phyloP scores from a whole-genome alignment of 2,113 vertebrate genomes.

The Caranx ignobilis region DNA sequence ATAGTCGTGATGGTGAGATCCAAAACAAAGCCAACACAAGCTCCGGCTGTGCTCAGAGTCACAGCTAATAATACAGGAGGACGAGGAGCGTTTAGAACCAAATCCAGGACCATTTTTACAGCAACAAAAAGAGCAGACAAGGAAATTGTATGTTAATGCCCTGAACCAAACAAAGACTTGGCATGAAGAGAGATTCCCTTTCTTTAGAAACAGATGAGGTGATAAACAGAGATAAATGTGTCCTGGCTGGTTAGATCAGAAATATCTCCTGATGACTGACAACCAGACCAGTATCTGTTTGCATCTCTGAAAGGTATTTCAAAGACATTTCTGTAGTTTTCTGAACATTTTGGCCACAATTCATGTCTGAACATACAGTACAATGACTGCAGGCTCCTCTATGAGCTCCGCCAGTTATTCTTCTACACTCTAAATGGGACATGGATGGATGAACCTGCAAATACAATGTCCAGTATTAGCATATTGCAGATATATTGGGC shows the following conservation, averaged over 20 bases:
- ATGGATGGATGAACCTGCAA: neutral
- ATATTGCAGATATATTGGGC: no score
- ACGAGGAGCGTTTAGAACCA: neutral
- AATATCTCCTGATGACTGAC: neutral
- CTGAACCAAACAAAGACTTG: conserved; percentile 11
- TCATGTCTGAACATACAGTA: neutral
- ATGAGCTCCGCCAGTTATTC: no score
- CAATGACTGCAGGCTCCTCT: neutral
- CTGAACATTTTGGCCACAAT: neutral
- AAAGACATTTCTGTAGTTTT: no score
- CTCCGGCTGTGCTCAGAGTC: neutral
- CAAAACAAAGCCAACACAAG: conserved; percentile 9
- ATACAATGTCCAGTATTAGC: no score
- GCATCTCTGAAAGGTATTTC: neutral
- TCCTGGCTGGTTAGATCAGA: neutral
- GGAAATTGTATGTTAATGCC: conserved; percentile 8
- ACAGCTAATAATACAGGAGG: conserved; percentile 34
- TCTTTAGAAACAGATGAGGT: neutral
- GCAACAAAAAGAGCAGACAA: conserved; percentile 20
- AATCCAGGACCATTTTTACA: conserved; percentile 14
- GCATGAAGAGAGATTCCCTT: neutral
- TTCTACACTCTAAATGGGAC: no score
- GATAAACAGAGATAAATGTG: neutral
- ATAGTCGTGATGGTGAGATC: conserved; percentile 4
- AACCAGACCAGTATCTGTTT: neutral